Evolutionary conservation across 2,113 vertebrate species (phyloP).

Genomic region (Galbula dea): DNA sequence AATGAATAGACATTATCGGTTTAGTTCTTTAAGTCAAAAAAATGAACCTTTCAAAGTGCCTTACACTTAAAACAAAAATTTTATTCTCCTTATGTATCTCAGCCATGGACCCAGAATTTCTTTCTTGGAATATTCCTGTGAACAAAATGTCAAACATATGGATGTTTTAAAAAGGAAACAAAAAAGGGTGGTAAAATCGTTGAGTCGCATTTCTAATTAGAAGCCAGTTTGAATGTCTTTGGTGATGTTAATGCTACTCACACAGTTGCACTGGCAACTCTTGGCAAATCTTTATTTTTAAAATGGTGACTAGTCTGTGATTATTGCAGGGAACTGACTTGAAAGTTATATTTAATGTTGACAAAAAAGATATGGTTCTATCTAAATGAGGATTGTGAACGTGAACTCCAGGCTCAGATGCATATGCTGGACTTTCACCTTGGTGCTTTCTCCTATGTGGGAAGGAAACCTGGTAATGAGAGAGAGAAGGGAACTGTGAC

Average conservation of each 20-base stretch:
- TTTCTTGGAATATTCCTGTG: background rate
- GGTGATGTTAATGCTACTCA: background rate
- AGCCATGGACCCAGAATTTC: background rate
- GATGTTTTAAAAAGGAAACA: constrained; percentile 17
- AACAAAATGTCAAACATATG: constrained; percentile 39
- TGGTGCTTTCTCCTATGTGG: background rate
- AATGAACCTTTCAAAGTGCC: background rate
- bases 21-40: background rate
- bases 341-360: background rate
- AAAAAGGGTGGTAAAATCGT: background rate
- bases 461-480: background rate
- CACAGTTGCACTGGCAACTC: background rate
- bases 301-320: background rate
- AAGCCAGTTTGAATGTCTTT: background rate
- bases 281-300: constrained; percentile 3
- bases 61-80: background rate
- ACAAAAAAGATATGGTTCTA: background rate
- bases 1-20: background rate
- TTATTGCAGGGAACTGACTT: background rate
- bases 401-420: background rate
- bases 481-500: background rate
- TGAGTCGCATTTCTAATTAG: constrained; percentile 34
- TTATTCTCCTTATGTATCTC: background rate
- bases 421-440: background rate
- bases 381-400: background rate